Conservation (phyloP, 2,888 invertebrate genomes). For the Strigamia maritima region DNA sequence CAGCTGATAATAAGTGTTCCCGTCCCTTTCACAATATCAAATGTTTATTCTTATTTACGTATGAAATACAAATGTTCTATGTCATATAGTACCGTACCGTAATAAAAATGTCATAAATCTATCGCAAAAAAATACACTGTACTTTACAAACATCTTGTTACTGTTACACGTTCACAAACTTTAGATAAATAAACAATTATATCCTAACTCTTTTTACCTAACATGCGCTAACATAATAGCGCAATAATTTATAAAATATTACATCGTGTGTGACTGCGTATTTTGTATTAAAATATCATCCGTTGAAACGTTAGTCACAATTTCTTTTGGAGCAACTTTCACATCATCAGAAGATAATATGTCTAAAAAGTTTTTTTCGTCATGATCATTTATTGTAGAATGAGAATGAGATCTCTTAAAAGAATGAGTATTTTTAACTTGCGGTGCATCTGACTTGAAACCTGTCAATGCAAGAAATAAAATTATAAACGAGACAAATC, state of each 20-base stretch:
- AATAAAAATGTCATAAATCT: background rate
- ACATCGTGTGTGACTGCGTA: background rate
- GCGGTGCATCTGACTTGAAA: background rate
- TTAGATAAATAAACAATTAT: background rate
- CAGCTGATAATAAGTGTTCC: too few relatives aligned
- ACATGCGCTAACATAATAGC: background rate
- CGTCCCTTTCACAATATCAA: background rate
- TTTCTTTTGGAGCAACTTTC: background rate
- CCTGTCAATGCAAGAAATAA: background rate
- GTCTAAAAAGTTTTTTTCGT: background rate
- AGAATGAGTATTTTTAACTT: background rate
- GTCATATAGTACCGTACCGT: background rate
- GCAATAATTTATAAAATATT: background rate
- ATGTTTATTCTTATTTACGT: background rate
- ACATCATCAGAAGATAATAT: background rate
- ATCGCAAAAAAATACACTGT: background rate
- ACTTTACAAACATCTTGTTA: background rate
- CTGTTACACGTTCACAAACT: background rate
- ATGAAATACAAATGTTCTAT: background rate
- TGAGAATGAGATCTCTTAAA: background rate
- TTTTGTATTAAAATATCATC: background rate
- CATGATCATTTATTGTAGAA: background rate
- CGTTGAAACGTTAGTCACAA: background rate
- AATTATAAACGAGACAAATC: background rate
- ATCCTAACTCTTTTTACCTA: background rate